These are phyloP conservation scores for Toxostoma redivivum DNA, from an alignment of 2,113 vertebrate genomes.

Conservation along the genomic window DNA sequence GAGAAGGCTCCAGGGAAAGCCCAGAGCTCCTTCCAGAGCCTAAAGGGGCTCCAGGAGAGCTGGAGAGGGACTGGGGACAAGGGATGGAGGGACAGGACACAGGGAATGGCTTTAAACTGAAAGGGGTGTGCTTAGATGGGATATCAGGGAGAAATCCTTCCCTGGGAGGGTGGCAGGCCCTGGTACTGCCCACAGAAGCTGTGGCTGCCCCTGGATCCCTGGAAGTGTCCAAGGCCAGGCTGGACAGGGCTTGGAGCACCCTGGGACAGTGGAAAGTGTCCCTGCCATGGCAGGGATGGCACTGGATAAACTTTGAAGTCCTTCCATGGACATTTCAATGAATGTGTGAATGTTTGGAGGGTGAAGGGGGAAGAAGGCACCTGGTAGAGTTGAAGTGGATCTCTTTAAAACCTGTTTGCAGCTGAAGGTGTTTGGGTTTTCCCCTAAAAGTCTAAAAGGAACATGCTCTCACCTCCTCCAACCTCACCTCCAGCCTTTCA, in stretches of 20 bases:
- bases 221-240: rapidly evolving
- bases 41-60: not conserved
- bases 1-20: not conserved
- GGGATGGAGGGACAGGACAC: not conserved
- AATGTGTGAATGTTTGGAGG: not conserved
- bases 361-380: not conserved
- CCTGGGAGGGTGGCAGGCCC: rapidly evolving
- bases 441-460: not conserved
- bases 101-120: not conserved
- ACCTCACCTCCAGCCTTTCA: not conserved
- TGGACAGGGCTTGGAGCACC: rapidly evolving
- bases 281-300: not conserved
- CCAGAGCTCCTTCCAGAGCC: not conserved
- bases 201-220: not conserved
- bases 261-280: rapidly evolving
- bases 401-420: not conserved
- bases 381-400: not conserved
- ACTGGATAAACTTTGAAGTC: not conserved
- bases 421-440: not conserved
- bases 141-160: not conserved
- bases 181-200: not conserved
- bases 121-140: not conserved
- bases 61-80: not conserved
- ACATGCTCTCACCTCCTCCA: not conserved
- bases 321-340: not conserved